Evolutionary conservation across 2,797 vertebrate genomes (phyloP), one percentile per base, ranked within the genome.

Genomic region (Cirrhinus molitorella): DNA sequence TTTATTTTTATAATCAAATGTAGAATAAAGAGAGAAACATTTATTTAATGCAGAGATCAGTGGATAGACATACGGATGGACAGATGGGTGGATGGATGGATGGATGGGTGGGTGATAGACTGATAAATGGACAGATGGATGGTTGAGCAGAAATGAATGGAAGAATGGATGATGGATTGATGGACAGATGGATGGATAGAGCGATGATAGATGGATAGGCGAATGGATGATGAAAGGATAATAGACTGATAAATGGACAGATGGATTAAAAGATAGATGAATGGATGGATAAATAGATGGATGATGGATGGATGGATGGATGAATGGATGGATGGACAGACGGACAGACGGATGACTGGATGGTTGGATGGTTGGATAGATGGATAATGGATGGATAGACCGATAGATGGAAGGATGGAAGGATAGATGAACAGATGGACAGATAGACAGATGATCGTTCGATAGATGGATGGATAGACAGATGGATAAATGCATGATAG

Each of bases 81-180:
- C 31, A 34, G 31, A 34, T 34, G 31, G 31, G 31, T 19, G 17
- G 16, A 66, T 19, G 14, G 5, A 34, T 11, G 17, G 17, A 37
- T 11, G 1, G 17, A 37, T 4, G 16, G 5, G 4, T 0, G 19
- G 3, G 5, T 16, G 47, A 55, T 9, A 6, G 53, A 55, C n/a
- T 3, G 53, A n/a, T 21, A 10, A 3, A 5, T 12, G 1, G 19
- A 66, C 4, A 1, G 31, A 66, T 5, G 0, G 65, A 37, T 0
- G 0, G 63, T 37, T 21, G 1, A n/a, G n/a, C n/a, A n/a, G n/a
- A n/a, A 14, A 11, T 0, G 0, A 16, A 19, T 10, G 3, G 14
- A 31, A 1, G 13, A 6, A 25, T 3, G 3, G 16, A 8, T 5
- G 40, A 55, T 23, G 1, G 28, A 65, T 17, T 1, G 28, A 19